Evolutionary conservation across 1,140 invertebrate genomes (phyloP).

Genomic region (Drosophila bocki): DNA sequence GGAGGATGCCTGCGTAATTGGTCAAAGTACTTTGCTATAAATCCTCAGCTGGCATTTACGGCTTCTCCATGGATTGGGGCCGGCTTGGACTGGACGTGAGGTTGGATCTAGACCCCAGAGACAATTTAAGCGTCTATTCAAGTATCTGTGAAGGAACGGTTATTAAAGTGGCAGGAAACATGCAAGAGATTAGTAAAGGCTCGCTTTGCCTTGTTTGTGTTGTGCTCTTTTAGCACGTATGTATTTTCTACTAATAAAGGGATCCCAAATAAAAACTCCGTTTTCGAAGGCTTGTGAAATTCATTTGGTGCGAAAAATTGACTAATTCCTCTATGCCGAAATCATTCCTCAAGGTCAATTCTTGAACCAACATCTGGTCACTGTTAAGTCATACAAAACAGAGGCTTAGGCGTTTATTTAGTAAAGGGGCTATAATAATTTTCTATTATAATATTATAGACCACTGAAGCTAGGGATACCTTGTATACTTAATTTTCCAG

Average conservation of each 20-base stretch:
- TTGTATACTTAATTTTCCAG: neutral
- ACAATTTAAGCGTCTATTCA: conserved; percentile 46
- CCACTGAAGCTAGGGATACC: neutral
- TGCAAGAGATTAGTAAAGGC: conserved; percentile 21
- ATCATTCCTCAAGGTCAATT: conserved; percentile 25
- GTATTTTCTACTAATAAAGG: too few species aligned
- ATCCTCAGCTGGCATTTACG: conserved; percentile 62
- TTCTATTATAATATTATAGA: too few species aligned
- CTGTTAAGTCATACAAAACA: conserved; percentile 7
- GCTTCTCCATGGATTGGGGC: conserved; percentile 39
- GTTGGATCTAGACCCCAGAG: conserved; percentile 12
- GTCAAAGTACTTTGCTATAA: conserved; percentile 76
- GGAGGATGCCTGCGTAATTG: conserved; percentile 70
- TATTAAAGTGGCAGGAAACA: conserved; percentile 41
- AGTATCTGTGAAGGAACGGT: conserved; percentile 37
- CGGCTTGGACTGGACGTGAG: neutral
- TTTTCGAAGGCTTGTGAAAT: conserved; percentile 26
- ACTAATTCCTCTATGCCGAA: conserved; percentile 3
- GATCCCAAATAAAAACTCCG: neutral
- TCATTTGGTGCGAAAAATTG: conserved; percentile 1
- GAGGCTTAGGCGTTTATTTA: neutral
- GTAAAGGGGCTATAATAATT: neutral
- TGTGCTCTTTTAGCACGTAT: neutral
- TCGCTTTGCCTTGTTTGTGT: too few species aligned
- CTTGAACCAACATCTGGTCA: conserved; percentile 13